phyloP scores from a whole-genome alignment of 1,140 invertebrate genomes.

The Epicauta chinensis region DNA sequence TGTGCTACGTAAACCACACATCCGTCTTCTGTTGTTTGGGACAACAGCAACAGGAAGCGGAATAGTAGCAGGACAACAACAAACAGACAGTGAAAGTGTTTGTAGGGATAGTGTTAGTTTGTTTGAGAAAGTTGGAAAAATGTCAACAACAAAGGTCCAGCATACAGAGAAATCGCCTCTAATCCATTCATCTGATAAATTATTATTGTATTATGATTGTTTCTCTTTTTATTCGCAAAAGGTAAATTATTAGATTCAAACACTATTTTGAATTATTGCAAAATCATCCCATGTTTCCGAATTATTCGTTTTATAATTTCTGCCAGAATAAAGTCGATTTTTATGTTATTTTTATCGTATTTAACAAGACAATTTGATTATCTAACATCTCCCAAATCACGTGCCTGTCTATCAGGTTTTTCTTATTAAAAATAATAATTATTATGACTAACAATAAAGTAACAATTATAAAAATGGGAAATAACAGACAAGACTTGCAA shows the following conservation, averaged over 20 bases:
- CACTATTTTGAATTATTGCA: neutral
- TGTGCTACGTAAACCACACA: slow-evolving; percentile 19
- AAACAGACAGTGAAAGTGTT: neutral
- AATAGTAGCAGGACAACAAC: neutral
- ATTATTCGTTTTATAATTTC: neutral
- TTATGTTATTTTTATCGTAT: neutral
- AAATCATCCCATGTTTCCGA: neutral
- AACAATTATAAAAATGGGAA: no score
- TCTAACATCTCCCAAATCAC: neutral
- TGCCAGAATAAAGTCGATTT: no score
- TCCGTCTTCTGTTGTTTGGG: slow-evolving; percentile 6
- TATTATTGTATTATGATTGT: slow-evolving; percentile 61
- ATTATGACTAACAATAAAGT: no score
- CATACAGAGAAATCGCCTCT: no score
- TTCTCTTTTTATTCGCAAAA: slow-evolving; percentile 72
- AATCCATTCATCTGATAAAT: slow-evolving; percentile 34
- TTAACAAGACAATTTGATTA: neutral
- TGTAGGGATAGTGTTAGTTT: slow-evolving; percentile 5
- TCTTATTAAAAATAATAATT: no score
- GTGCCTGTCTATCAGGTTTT: no score
- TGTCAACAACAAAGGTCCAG: no score
- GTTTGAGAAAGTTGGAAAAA: neutral
- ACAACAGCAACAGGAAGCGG: neutral
- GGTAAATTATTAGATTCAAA: no score
- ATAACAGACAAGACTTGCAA: no score